Percentiles rank a stretch among this genome's conserved stretches.
Evolutionary conservation across 2,113 vertebrate genomes (phyloP).

Genomic region (Hemiscyllium ocellatum): DNA sequence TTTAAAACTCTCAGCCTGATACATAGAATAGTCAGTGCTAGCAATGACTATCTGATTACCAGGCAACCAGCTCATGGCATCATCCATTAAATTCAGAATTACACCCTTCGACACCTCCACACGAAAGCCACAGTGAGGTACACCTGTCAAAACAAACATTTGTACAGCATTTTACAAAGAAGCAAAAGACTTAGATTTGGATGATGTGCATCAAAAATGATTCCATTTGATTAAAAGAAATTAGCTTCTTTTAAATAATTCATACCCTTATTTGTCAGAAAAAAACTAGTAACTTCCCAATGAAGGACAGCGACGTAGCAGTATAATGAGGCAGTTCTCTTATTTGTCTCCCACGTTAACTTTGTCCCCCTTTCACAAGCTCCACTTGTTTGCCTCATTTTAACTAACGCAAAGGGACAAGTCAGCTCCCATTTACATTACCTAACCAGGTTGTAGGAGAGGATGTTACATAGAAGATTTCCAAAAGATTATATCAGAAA

Average conservation of each 20-base stretch:
- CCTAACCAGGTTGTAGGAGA: background rate
- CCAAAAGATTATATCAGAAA: background rate
- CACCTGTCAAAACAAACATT: slow-evolving; percentile 40
- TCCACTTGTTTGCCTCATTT: background rate
- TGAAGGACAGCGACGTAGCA: background rate
- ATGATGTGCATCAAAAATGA: background rate
- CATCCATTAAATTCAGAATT: slow-evolving; percentile 48
- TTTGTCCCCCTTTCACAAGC: background rate
- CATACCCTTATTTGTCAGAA: background rate
- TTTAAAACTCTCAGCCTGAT: slow-evolving; percentile 51
- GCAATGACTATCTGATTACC: slow-evolving; percentile 45
- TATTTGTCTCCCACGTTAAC: background rate
- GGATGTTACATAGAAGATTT: background rate
- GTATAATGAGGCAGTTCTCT: background rate
- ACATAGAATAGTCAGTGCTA: slow-evolving; percentile 50
- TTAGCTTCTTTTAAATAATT: background rate
- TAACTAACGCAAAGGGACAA: background rate
- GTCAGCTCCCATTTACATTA: background rate
- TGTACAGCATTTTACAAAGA: background rate
- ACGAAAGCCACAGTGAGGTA: slow-evolving; percentile 48
- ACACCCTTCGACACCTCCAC: slow-evolving; percentile 47
- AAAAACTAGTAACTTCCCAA: background rate
- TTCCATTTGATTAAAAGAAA: background rate
- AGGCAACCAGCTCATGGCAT: slow-evolving; percentile 49
- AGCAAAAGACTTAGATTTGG: background rate